phyloP scores from a whole-genome alignment of 2,113 vertebrate genomes.

The Setophaga kirtlandii region DNA sequence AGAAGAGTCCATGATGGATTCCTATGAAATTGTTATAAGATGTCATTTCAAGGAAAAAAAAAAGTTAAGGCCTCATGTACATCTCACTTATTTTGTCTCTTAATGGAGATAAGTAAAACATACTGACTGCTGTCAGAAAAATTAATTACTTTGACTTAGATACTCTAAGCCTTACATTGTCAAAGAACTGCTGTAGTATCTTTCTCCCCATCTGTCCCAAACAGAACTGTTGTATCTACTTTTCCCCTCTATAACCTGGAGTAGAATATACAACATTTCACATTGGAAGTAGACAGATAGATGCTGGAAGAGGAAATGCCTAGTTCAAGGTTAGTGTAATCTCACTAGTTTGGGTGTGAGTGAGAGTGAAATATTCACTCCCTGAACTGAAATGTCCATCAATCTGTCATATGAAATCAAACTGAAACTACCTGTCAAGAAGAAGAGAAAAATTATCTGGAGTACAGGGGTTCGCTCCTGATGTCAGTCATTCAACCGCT shows the following conservation, averaged over 20 bases:
- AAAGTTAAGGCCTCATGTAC: not conserved
- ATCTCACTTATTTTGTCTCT: not conserved
- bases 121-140: not conserved
- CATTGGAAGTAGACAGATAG: not conserved
- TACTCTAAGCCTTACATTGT: not conserved
- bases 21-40: not conserved
- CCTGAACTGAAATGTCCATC: not conserved
- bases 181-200: not conserved
- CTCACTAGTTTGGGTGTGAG: not conserved
- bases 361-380: not conserved
- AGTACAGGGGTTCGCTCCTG: not conserved
- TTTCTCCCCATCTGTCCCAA: not conserved
- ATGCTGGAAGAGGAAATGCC: not conserved
- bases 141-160: not conserved
- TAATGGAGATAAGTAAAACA: not conserved
- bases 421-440: not conserved
- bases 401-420: not conserved
- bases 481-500: not conserved
- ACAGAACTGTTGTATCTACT: not conserved
- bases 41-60: not conserved
- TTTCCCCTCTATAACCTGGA: not conserved
- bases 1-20: not conserved
- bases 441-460: not conserved
- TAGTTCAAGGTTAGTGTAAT: not conserved
- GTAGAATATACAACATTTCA: not conserved